Evolutionary conservation across 2,888 invertebrate species (phyloP).

Genomic region (Morpho deidamia): DNA sequence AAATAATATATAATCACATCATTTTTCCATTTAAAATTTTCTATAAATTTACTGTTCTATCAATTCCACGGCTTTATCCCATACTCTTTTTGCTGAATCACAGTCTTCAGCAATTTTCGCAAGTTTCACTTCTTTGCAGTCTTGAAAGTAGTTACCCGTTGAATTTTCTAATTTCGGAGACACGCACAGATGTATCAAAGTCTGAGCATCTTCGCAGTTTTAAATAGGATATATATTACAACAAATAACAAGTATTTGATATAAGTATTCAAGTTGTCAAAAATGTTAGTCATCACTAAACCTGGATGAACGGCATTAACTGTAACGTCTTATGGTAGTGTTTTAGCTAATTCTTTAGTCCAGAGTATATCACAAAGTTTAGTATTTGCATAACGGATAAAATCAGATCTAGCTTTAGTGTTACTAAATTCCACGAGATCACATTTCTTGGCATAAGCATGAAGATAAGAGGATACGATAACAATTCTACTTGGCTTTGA

Average conservation of each 20-base stretch:
- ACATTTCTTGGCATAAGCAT: constrained; percentile 65
- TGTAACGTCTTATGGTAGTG: constrained; percentile 78
- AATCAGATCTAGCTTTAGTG: neutral
- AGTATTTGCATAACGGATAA: constrained; percentile 53
- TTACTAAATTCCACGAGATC: constrained; percentile 39
- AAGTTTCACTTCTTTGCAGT: constrained; percentile 81
- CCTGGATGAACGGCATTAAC: constrained; percentile 92
- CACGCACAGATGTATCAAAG: constrained; percentile 84
- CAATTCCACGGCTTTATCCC: constrained; percentile 76
- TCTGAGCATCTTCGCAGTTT: constrained; percentile 89
- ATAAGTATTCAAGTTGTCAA: constrained; percentile 75
- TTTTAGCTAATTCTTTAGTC: constrained; percentile 56
- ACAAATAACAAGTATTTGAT: constrained; percentile 67
- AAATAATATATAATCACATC: no score
- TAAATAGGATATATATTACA: constrained; percentile 80
- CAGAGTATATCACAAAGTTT: constrained; percentile 62
- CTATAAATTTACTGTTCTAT: neutral
- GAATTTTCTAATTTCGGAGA: constrained; percentile 83
- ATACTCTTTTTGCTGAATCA: constrained; percentile 84
- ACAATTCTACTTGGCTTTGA: constrained; percentile 64
- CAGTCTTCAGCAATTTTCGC: constrained; percentile 78
- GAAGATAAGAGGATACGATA: constrained; percentile 55
- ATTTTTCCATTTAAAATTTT: no score
- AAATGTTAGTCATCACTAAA: constrained; percentile 87
- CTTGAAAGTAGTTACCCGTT: constrained; percentile 87